Base-by-base conservation (phyloP, 2,888 invertebrate genomes). In the Macrophya alboannulata region DNA sequence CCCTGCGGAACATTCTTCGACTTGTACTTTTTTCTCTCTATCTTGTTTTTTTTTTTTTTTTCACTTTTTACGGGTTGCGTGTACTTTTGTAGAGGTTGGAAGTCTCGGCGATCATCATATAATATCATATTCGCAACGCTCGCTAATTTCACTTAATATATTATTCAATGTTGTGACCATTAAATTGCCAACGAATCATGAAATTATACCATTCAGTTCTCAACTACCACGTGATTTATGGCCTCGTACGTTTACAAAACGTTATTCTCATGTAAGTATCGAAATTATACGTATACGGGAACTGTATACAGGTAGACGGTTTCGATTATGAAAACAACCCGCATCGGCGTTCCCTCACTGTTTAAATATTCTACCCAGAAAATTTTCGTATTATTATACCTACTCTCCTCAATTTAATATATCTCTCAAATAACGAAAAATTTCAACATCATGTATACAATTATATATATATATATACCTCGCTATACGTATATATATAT, bases 81-180 rank as follows among this genome's bases (percentile, higher is more conserved):
- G 25, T 76, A 71, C 12, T 45, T 40, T 31, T 40, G 43, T 8
- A 40, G 12, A n/a, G 72, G 10, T 40, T 71, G 21, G 21, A 4
- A 21, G 72, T 43, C 43, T 74, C 10, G 21, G 45, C 45, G 45
- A 43, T 74, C 45, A 45, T 74, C 72, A 25, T 71, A 71, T 74
- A 9, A 40, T 71, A 71, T 40, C 71, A 40, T 37, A 40, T 40
- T 37, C 37, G 37, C 37, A 68, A 37, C 68, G 9, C 4, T 48
- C 48, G 83, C n/a, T 83, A 83, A 83, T 83, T 81, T 83, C 31
- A 62, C 48, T 71, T 74, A 40, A 83, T 83, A 68, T 83, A 83
- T 83, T 83, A 83, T 48, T 68, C 68, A 48, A 48, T 83, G 45
- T 51, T 68, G 12, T 71, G 45, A 45, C 9, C 48, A 43, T 21